These are phyloP conservation scores for Nothobranchius kuhntae DNA, from an alignment of 2,113 vertebrate genomes.

Conservation along the genomic window DNA sequence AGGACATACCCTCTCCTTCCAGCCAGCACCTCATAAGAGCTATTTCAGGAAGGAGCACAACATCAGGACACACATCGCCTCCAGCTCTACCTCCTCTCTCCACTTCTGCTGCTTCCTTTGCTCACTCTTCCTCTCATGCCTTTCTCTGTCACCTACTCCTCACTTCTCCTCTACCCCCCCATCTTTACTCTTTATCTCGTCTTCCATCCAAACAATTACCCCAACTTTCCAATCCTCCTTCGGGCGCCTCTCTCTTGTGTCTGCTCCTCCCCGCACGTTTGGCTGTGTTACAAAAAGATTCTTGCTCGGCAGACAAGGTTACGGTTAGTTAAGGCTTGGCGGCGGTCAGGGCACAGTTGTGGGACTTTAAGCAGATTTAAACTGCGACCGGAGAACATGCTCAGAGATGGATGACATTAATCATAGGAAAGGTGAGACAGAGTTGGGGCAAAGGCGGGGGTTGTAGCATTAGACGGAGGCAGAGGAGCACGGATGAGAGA, in stretches of 20 bases:
- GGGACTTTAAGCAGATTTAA: constrained; percentile 59
- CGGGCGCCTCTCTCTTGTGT: background rate
- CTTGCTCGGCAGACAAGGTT: constrained; percentile 49
- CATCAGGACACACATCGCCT: constrained; percentile 63
- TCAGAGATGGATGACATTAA: constrained; percentile 62
- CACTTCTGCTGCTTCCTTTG: constrained; percentile 17
- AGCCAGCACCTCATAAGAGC: constrained; percentile 64
- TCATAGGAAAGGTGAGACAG: constrained; percentile 35
- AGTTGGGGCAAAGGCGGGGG: background rate
- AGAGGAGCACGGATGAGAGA: constrained; percentile 14
- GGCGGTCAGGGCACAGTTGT: constrained; percentile 37
- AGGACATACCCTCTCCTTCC: constrained; percentile 47
- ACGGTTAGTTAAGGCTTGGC: constrained; percentile 59
- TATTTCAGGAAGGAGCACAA: constrained; percentile 73
- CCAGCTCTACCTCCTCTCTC: constrained; percentile 41
- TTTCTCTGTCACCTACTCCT: constrained; percentile 30
- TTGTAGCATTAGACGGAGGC: constrained; percentile 7
- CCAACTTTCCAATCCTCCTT: constrained; percentile 5
- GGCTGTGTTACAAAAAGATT: constrained; percentile 10
- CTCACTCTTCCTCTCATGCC: constrained; percentile 37
- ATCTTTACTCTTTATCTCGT: constrained; percentile 26
- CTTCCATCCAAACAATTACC: constrained; percentile 27
- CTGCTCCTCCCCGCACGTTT: constrained; percentile 11
- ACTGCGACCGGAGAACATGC: constrained; percentile 43
- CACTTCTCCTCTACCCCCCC: constrained; percentile 2